Percentiles rank a stretch among this genome's conserved stretches.
Conservation (phyloP, 2,888 invertebrate species). For the Calliphora vomitoria region DNA sequence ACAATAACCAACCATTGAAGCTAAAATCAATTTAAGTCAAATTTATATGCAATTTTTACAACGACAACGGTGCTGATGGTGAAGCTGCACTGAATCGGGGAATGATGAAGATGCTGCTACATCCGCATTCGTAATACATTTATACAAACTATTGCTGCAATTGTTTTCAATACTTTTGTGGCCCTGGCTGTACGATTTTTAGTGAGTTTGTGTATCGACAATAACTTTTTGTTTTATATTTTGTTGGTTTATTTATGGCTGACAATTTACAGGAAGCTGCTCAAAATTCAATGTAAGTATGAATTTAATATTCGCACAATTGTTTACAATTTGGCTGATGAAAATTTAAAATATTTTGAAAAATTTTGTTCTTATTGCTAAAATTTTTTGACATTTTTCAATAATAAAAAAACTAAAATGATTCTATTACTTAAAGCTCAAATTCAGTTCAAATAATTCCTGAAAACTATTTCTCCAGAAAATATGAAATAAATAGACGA, state of each 20-base stretch:
- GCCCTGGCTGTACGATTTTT: not conserved
- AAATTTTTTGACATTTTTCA: no score
- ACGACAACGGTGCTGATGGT: not conserved
- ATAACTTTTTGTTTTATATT: slow-evolving; percentile 12
- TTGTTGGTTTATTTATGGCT: slow-evolving; percentile 48
- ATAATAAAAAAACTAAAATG: no score
- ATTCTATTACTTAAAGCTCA: no score
- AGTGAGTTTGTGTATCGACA: slow-evolving; percentile 20
- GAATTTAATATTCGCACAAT: no score
- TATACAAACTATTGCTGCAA: not conserved
- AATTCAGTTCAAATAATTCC: no score
- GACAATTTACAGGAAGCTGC: slow-evolving; percentile 62
- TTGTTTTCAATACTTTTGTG: slow-evolving; percentile 4
- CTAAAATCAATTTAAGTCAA: slow-evolving; percentile 50
- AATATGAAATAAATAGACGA: no score
- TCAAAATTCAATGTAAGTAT: no score
- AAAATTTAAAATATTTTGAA: no score
- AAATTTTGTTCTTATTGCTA: no score
- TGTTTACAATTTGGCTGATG: no score
- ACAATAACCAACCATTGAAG: not conserved
- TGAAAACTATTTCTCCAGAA: no score
- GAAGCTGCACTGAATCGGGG: slow-evolving; percentile 11
- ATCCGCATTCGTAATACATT: slow-evolving; percentile 46
- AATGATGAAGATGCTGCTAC: slow-evolving; percentile 38
- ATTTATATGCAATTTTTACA: slow-evolving; percentile 18